phyloP scores from a whole-genome alignment of 1,140 invertebrate species.

The Xylocopa sonorina region DNA sequence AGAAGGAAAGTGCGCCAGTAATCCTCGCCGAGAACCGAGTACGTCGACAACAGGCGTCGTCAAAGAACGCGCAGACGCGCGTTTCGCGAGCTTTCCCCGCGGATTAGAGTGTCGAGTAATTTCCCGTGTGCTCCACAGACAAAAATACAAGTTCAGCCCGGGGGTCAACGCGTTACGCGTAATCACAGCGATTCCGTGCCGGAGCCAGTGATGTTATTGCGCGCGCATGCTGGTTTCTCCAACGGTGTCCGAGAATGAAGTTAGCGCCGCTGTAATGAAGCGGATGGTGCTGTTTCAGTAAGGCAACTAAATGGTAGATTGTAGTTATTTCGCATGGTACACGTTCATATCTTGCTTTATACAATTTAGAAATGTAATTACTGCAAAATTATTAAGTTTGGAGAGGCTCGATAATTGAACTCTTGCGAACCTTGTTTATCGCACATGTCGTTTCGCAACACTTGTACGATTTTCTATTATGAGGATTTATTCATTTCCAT shows the following conservation, averaged over 20 bases:
- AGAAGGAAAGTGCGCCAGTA: slow-evolving; percentile 29
- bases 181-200: slow-evolving; percentile 15
- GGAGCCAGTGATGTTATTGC: slow-evolving; percentile 29
- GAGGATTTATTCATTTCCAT: not conserved
- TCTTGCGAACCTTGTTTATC: too few species aligned
- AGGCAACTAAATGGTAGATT: not conserved
- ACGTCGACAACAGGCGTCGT: slow-evolving; percentile 9
- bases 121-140: not conserved
- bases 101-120: not conserved
- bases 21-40: not conserved
- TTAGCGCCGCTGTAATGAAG: not conserved
- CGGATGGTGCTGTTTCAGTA: not conserved
- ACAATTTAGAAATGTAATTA: too few species aligned
- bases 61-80: not conserved
- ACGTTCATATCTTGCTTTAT: not conserved
- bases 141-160: not conserved
- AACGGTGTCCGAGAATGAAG: slow-evolving; percentile 7
- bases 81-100: not conserved
- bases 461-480: too few species aligned
- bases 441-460: too few species aligned
- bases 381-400: too few species aligned
- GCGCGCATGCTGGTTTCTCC: not conserved
- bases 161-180: not conserved
- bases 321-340: not conserved
- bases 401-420: too few species aligned